Base-by-base conservation (phyloP, 2,797 vertebrate genomes). In the Acanthopagrus latus region DNA sequence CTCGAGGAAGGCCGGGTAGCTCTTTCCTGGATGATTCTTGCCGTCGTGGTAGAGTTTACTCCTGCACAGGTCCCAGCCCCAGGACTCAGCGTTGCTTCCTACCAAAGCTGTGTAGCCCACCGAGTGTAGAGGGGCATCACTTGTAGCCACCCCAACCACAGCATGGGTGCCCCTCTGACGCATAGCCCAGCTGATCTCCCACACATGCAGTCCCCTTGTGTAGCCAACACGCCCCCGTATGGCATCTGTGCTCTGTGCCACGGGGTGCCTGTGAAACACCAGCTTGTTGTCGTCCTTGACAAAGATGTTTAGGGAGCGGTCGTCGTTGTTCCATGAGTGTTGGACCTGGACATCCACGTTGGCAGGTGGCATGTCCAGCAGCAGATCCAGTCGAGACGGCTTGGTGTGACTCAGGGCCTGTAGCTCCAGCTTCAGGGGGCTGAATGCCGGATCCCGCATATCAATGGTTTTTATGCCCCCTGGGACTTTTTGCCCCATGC, bases 101-200 rank as follows among this genome's bases (percentile, higher is more conserved):
- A 99, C 96, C 0, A 99, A 95, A 0, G 98, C 97, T 0, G 97
- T 98, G 94, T 99, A 99, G 17, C 98, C 98, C 13, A 99, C 98
- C 0, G 98, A 99, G 88, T 99, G 98, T 50, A 99, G 80, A 0
- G 97, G 97, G 0, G 98, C 97, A 0, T 99, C 97, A 0, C 94
- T 96, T 0, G 97, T 98, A 0, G 98, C 97, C 81, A 99, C 98
- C 0, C 98, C 98, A 0, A 99, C 98, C 64, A 99, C 97, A 0
- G 98, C 98, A 0, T 99, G 98, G 0, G 98, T 99, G 80, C 98
- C 98, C 0, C 98, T 94, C 91, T 99, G 98, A 20, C 98, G 93
- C 97, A 97, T 98, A 3, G 97, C 97, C 98, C 98, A 99, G 0
- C 96, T 98, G 92, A 99, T 98, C 94, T 99, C 98, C 98, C 98